Conservation (phyloP, 2,113 vertebrate species). For the Acrocephalus kingi region DNA sequence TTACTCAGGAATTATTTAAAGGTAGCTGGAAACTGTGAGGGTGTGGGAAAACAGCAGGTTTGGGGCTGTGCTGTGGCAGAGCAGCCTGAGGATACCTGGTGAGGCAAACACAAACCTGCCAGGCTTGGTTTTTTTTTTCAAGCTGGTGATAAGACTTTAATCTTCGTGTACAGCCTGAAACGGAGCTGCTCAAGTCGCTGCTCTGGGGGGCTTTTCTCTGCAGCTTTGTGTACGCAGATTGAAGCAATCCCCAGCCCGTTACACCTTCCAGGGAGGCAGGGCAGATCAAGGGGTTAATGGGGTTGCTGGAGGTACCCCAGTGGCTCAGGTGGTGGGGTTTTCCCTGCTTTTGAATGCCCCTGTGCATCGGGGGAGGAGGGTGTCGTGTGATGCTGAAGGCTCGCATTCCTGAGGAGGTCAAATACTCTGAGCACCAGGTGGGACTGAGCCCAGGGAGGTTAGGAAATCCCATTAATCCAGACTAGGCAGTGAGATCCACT, state of each 20-base stretch:
- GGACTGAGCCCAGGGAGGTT: neutral
- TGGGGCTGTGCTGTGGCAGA: neutral
- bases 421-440: neutral
- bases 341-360: neutral
- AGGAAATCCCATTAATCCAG: neutral
- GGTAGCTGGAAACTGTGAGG: neutral
- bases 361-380: neutral
- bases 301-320: neutral
- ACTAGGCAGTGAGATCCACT: neutral
- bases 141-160: constrained; percentile 10
- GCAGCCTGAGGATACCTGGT: neutral
- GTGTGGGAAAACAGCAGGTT: neutral
- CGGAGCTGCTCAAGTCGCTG: neutral
- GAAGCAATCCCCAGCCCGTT: neutral
- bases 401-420: neutral
- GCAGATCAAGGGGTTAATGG: neutral
- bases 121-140: neutral
- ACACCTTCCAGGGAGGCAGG: neutral
- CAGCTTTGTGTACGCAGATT: constrained; percentile 23
- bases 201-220: neutral
- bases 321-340: fast-evolving
- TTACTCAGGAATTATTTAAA: neutral
- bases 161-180: neutral
- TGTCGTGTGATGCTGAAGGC: neutral
- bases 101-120: neutral